These are phyloP conservation scores for Brienomyrus longianalis DNA, from an alignment of 2,113 vertebrate species.

Conservation along the genomic window DNA sequence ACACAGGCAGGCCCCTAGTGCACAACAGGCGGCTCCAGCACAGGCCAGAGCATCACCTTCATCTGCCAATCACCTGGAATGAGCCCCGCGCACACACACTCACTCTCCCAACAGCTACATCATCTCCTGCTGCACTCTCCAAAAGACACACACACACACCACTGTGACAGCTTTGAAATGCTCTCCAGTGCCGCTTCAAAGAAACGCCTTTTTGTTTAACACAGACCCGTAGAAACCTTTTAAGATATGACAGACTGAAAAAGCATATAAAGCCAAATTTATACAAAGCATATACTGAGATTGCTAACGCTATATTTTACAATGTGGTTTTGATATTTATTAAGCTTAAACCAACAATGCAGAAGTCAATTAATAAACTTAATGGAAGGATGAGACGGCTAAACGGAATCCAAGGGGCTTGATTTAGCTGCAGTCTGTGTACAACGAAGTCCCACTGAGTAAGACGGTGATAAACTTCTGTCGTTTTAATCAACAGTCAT, in stretches of 20 bases:
- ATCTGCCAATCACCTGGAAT: conserved; percentile 3
- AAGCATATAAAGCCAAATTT: background rate
- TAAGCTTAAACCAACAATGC: background rate
- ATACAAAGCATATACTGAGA: background rate
- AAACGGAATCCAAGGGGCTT: background rate
- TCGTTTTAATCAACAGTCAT: conserved; percentile 3
- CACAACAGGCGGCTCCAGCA: background rate
- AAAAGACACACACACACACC: background rate
- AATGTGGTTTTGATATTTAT: background rate
- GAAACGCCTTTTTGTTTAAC: background rate
- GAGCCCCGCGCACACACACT: background rate
- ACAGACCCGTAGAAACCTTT: background rate
- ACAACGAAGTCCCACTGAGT: background rate
- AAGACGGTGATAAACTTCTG: background rate
- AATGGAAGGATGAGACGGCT: background rate
- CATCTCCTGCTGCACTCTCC: background rate
- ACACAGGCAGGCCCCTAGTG: background rate
- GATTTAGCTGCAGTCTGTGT: background rate
- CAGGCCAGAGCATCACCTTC: background rate
- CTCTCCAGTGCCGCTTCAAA: background rate
- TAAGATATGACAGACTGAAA: background rate
- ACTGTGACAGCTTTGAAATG: background rate
- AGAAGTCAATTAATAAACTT: background rate
- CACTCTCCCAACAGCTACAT: background rate
- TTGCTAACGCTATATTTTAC: background rate